Percentiles rank a stretch among this genome's conserved stretches.
These are phyloP conservation scores for Rhizomys pruinosus DNA, from an alignment of 2,113 vertebrate species.

Conservation along the genomic window DNA sequence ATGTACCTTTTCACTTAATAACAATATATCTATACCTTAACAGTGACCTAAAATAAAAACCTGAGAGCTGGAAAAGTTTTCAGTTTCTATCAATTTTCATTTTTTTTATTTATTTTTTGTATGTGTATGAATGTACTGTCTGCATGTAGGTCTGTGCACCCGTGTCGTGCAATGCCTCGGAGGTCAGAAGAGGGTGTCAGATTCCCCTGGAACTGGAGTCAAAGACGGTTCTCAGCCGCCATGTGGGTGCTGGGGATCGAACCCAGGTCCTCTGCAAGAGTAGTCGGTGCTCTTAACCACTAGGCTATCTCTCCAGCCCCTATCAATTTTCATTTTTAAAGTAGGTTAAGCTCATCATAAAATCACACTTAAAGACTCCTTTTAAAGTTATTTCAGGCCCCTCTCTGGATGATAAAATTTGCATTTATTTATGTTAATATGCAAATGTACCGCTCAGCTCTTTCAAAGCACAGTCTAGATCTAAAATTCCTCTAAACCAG, in stretches of 20 bases:
- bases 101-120: no score
- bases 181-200: no score
- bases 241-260: no score
- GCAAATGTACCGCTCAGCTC: slow-evolving; percentile 24
- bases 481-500: slow-evolving; percentile 33
- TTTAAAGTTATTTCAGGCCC: slow-evolving; percentile 59
- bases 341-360: slow-evolving; percentile 59
- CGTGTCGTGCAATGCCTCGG: no score
- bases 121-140: no score
- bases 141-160: no score
- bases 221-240: no score
- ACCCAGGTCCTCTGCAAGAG: no score
- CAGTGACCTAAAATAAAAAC: slow-evolving; percentile 56
- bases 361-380: slow-evolving; percentile 36
- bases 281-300: no score
- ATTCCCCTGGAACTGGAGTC: no score
- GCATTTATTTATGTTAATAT: slow-evolving; percentile 66
- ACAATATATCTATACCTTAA: neutral
- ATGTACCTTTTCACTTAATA: slow-evolving; percentile 50
- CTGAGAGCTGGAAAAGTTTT: neutral
- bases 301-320: no score
- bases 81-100: slow-evolving; percentile 39
- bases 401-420: slow-evolving; percentile 57
- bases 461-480: slow-evolving; percentile 42
- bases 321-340: slow-evolving; percentile 58